Percentiles rank a stretch among this genome's conserved stretches.
phyloP scores from a whole-genome alignment of 2,113 vertebrate genomes.

The zebrafish (Danio rerio) region DNA sequence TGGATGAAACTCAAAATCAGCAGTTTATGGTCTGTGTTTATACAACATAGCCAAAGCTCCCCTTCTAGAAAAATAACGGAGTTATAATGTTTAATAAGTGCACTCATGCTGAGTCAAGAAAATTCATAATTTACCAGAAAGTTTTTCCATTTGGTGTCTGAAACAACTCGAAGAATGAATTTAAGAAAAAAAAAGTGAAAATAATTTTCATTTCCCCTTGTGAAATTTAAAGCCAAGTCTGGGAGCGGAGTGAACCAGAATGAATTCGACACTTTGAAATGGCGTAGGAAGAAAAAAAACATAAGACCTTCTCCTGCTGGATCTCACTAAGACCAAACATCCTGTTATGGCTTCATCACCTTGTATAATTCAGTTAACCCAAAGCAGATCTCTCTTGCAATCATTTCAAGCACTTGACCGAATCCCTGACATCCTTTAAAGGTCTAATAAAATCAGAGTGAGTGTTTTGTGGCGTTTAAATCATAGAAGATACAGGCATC shows the following conservation, averaged over 20 bases:
- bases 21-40: no score
- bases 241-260: slow-evolving; percentile 38
- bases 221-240: slow-evolving; percentile 59
- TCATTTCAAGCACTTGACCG: neutral
- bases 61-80: no score
- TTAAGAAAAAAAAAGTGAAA: slow-evolving; percentile 52
- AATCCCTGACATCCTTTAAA: slow-evolving; percentile 18
- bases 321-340: slow-evolving; percentile 60
- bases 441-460: neutral
- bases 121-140: no score
- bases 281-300: neutral
- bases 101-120: no score
- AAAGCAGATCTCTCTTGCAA: slow-evolving; percentile 38
- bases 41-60: no score
- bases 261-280: slow-evolving; percentile 54
- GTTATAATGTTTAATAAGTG: no score
- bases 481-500: no score
- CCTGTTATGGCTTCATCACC: slow-evolving; percentile 35
- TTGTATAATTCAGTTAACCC: slow-evolving; percentile 32
- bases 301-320: slow-evolving; percentile 47
- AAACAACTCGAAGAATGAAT: slow-evolving; percentile 12
- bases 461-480: neutral
- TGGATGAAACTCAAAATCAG: no score
- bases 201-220: slow-evolving; percentile 50
- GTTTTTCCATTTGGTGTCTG: slow-evolving; percentile 59